Evolutionary conservation across 2,113 vertebrate genomes (phyloP), one percentile per base, ranked within the genome.

Genomic region (Pedionomus torquatus): DNA sequence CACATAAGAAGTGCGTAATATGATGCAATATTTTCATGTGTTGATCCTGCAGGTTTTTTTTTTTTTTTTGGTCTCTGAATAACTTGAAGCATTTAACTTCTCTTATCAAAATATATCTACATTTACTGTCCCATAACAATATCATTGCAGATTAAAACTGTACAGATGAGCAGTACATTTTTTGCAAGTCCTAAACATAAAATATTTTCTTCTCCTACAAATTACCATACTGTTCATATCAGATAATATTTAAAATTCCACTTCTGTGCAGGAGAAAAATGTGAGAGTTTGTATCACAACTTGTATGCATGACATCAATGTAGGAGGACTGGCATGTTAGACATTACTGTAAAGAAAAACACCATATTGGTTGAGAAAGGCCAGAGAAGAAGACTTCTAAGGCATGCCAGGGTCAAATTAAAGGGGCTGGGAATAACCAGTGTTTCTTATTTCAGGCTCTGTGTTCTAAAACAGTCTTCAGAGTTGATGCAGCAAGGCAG

Each of bases 41-140:
- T 3, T 19, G 13, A 8, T 81, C 21, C 25, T 84, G 31, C 23
- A 71, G 54, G n/a, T n/a, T n/a, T n/a, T 89, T 96, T 85, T 41
- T 64, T 91, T 93, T 91, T 94, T 43, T 90, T 78, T 82, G 21
- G 28, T 83, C 96, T 97, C 71, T 94, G 41, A 89, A 95, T 85
- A 93, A 97, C 97, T 91, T 88, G 87, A 58, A 75, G 49, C 11
- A 82, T 85, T 97, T 93, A 97, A 85, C 89, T 94, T 92, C 66
- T 71, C 44, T 84, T 96, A 91, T 93, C 87, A 97, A 94, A 95
- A 44, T 88, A 54, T 49, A 94, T 87, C 76, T 57, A 97, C 28
- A 92, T 96, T 96, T 96, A 93, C 35, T 94, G 69, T 91, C 52
- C 83, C 44, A 55, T 96, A 96, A 94, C 25, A 96, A 70, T 72